These are phyloP conservation scores for Struthidea cinerea DNA, from an alignment of 2,113 vertebrate species.

Conservation along the genomic window DNA sequence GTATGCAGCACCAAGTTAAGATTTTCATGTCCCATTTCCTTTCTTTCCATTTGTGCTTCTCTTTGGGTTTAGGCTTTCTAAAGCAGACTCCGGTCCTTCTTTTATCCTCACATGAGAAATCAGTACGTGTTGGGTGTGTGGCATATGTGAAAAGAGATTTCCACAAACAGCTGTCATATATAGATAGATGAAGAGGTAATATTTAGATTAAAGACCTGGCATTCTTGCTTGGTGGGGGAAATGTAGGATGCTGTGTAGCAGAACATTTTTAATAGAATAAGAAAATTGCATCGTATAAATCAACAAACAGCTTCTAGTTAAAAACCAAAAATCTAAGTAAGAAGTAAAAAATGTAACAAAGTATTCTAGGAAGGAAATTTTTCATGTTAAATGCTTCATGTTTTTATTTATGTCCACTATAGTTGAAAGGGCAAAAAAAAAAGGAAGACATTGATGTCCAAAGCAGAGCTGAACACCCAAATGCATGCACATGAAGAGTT, in stretches of 20 bases:
- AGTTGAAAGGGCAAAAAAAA: background rate
- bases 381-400: background rate
- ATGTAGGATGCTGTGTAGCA: background rate
- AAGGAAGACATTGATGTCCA: background rate
- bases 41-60: background rate
- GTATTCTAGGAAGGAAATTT: background rate
- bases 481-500: background rate
- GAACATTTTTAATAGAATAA: background rate
- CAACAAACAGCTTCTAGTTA: background rate
- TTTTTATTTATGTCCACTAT: background rate
- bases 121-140: background rate
- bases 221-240: background rate
- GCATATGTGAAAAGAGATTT: background rate
- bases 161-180: background rate
- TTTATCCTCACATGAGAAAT: background rate
- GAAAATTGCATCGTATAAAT: background rate
- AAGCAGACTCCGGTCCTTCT: background rate
- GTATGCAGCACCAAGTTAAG: background rate
- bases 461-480: background rate
- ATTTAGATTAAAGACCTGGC: background rate
- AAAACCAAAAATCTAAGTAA: background rate
- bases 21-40: background rate
- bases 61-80: background rate
- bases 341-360: background rate
- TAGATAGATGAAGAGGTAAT: background rate